Conservation (phyloP, 2,797 vertebrate species). For the Cetoscarus ocellatus region DNA sequence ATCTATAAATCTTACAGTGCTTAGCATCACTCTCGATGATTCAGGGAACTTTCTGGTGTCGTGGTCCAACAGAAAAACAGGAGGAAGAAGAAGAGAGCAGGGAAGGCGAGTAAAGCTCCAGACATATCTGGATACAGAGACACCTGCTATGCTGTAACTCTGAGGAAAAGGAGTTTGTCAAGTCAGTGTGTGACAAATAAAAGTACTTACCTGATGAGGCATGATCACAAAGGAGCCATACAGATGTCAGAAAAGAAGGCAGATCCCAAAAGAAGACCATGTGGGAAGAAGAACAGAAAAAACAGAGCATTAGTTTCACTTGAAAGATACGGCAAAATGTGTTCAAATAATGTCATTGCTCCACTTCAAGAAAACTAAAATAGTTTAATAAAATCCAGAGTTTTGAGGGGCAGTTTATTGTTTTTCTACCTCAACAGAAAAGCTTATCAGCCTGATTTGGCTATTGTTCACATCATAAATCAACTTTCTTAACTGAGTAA, state of each 20-base stretch:
- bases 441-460: too few relatives aligned
- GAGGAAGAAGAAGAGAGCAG: not conserved
- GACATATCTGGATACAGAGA: slow-evolving; percentile 26
- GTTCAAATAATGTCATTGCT: too few relatives aligned
- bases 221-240: slow-evolving; percentile 13
- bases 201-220: slow-evolving; percentile 74
- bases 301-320: slow-evolving; percentile 17
- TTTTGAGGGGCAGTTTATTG: too few relatives aligned
- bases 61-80: not conserved
- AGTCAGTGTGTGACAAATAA: slow-evolving; percentile 18
- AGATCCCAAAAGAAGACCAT: slow-evolving; percentile 22
- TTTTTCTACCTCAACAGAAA: too few relatives aligned
- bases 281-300: slow-evolving; percentile 48
- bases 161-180: not conserved
- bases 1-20: slow-evolving; percentile 20
- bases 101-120: slow-evolving; percentile 6
- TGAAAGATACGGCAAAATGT: not conserved
- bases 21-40: not conserved
- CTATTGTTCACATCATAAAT: too few relatives aligned
- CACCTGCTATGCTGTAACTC: not conserved
- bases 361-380: too few relatives aligned
- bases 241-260: slow-evolving; percentile 3
- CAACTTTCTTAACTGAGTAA: too few relatives aligned
- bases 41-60: slow-evolving; percentile 19
- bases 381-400: too few relatives aligned